Evolutionary conservation across 2,888 invertebrate species (phyloP).

Genomic region (Sarcophaga rosellei): DNA sequence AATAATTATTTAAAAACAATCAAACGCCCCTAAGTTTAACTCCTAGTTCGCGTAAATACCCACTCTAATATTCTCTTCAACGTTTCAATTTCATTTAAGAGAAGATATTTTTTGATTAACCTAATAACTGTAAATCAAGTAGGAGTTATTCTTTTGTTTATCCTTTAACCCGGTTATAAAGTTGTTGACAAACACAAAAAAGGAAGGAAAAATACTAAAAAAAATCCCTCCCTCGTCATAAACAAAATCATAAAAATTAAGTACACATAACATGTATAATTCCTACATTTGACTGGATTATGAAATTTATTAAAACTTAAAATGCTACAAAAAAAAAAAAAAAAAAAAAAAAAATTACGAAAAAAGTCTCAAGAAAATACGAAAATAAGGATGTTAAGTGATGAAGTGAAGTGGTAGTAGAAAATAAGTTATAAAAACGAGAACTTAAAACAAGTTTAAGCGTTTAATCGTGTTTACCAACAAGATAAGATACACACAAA

Average conservation of each 20-base stretch:
- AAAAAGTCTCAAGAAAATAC: background rate
- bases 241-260: constrained; percentile 54
- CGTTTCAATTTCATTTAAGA: too few relatives aligned
- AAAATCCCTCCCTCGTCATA: constrained; percentile 6
- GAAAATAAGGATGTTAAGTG: background rate
- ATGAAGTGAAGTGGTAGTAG: background rate
- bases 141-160: background rate
- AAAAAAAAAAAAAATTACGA: constrained; percentile 37
- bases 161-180: constrained; percentile 26
- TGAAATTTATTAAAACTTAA: constrained; percentile 32
- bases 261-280: constrained; percentile 45
- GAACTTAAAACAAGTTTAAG: constrained; percentile 29
- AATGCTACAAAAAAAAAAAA: constrained; percentile 6
- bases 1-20: too few relatives aligned
- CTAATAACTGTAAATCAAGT: too few relatives aligned
- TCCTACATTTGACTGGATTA: constrained; percentile 42
- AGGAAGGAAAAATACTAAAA: constrained; percentile 23
- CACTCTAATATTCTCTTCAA: too few relatives aligned
- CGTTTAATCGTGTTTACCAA: constrained; percentile 51
- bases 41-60: too few relatives aligned
- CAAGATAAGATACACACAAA: constrained; percentile 49
- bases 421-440: constrained; percentile 44
- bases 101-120: too few relatives aligned
- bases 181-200: constrained; percentile 42
- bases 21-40: too few relatives aligned